Conservation (phyloP, 2,113 vertebrate species). For the Rhizomys pruinosus region DNA sequence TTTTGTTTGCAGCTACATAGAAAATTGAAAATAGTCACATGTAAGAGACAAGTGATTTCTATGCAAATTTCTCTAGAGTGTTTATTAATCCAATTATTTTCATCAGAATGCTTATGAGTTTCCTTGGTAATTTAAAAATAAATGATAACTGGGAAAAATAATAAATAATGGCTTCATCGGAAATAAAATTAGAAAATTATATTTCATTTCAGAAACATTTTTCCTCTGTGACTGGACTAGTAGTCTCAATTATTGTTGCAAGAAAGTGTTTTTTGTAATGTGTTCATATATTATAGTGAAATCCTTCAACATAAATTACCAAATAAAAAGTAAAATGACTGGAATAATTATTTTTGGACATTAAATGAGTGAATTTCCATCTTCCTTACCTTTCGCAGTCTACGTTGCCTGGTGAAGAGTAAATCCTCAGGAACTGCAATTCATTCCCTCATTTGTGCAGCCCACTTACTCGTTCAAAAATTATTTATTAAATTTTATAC, state of each 20-base stretch:
- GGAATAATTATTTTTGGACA: not conserved
- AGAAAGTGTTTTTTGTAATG: not conserved
- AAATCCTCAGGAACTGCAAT: not conserved
- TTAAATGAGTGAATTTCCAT: not conserved
- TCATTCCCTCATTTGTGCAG: not conserved
- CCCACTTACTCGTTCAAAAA: not conserved
- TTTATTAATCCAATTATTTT: conserved; percentile 49
- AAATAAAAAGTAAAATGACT: not conserved
- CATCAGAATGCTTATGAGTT: not conserved
- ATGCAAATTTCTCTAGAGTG: not conserved
- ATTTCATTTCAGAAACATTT: not conserved
- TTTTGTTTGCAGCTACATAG: not conserved
- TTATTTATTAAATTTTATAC: not conserved
- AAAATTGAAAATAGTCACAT: conserved; percentile 2
- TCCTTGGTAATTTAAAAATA: conserved; percentile 30
- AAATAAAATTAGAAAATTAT: not conserved
- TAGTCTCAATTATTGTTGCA: conserved; percentile 20
- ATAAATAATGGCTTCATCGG: not conserved
- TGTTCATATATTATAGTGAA: not conserved
- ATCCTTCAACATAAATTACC: not conserved
- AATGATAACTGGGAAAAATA: not conserved
- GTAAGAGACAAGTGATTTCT: conserved; percentile 24
- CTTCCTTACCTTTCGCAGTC: not conserved
- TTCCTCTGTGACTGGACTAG: not conserved
- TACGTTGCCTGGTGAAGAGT: not conserved